phyloP scores from a whole-genome alignment of 2,113 vertebrate genomes.

The pig (Sus scrofa) region T2T-Sscrofa CM000818.6:90031001-90031500 shows the following conservation, averaged over 20 bases:
- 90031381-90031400: background rate
- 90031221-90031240: no score
- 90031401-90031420: background rate
- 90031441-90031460: background rate
- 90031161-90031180: background rate
- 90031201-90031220: background rate
- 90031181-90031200: background rate
- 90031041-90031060: background rate
- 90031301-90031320: background rate
- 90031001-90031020: background rate
- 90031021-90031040: background rate
- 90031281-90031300: background rate
- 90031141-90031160: background rate
- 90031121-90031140: background rate
- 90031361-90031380: background rate
- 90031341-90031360: background rate
- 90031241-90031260: background rate
- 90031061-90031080: background rate
- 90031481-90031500: background rate
- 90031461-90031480: background rate
- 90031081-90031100: background rate
- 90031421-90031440: background rate
- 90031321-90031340: no score
- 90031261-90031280: background rate
- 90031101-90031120: background rate